These are phyloP conservation scores for Hormaphis cornu DNA, from an alignment of 1,140 invertebrate genomes.

Conservation along the genomic window DNA sequence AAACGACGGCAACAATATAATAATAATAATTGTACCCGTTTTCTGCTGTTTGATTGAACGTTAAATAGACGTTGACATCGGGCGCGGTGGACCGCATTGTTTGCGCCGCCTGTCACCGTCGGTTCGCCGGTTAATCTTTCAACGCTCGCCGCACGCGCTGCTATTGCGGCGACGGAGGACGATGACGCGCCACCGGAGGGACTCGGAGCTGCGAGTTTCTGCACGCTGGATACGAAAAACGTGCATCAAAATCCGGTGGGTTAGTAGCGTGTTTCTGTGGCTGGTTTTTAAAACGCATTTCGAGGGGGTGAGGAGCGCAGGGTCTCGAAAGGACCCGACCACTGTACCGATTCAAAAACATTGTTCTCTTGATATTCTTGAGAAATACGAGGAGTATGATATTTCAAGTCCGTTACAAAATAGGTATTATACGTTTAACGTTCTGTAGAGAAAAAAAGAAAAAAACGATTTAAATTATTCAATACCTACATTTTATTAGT, in stretches of 20 bases:
- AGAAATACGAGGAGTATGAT: no score
- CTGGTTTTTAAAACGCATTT: no score
- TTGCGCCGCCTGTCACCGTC: conserved; percentile 12
- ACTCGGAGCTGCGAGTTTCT: not conserved
- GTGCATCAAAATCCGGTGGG: not conserved
- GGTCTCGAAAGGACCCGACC: not conserved
- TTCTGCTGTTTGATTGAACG: conserved; percentile 22
- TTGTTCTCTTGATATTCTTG: no score
- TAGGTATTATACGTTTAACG: no score
- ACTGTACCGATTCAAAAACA: no score
- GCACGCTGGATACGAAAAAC: not conserved
- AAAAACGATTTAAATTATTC: no score
- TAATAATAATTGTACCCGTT: no score
- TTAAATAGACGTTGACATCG: conserved; percentile 21
- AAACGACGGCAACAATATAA: no score
- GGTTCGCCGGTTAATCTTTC: conserved; percentile 3
- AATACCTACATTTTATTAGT: no score
- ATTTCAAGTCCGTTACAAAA: no score
- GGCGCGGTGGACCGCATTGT: not conserved
- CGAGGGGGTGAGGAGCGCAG: not conserved
- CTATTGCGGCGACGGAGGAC: not conserved
- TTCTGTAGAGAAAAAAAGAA: no score
- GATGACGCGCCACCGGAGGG: not conserved
- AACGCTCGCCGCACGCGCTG: not conserved
- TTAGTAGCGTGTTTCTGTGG: no score